Evolutionary conservation across 2,797 vertebrate genomes (phyloP).

Genomic region (Myioborus melanocephalus): DNA sequence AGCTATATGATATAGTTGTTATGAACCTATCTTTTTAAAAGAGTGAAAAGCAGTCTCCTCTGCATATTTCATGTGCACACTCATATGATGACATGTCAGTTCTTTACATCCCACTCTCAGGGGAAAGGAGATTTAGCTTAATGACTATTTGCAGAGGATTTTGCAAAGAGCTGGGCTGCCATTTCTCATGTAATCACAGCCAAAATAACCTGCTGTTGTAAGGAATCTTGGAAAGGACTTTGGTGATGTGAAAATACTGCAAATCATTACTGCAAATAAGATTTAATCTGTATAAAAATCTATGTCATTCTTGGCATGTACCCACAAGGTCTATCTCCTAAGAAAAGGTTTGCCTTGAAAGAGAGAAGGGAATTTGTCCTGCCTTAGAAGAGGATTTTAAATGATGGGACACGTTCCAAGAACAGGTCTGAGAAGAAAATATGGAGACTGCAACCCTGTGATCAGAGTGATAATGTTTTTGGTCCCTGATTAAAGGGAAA

Average conservation of each 20-base stretch:
- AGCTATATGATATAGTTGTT: background rate
- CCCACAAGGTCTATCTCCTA: background rate
- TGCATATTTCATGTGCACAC: background rate
- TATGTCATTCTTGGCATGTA: background rate
- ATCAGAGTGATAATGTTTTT: constrained; percentile 31
- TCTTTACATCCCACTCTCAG: background rate
- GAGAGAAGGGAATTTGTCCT: background rate
- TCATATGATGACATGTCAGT: background rate
- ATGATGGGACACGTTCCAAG: constrained; percentile 6
- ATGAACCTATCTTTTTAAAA: background rate
- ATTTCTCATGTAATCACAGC: background rate
- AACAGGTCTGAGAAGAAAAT: background rate
- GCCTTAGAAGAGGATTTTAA: background rate
- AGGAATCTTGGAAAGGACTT: background rate
- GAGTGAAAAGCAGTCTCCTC: background rate
- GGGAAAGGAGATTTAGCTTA: background rate
- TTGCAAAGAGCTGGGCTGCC: background rate
- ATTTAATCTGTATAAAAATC: background rate
- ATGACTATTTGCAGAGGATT: background rate
- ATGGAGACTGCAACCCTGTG: background rate
- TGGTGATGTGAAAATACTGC: background rate
- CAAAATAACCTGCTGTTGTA: background rate
- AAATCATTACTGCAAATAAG: background rate
- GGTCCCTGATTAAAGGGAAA: constrained; percentile 51
- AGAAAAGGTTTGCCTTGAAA: constrained; percentile 8